Evolutionary conservation across 2,797 vertebrate species (phyloP), one percentile per base, ranked within the genome.

Genomic region (Rhinichthys osculus): DNA sequence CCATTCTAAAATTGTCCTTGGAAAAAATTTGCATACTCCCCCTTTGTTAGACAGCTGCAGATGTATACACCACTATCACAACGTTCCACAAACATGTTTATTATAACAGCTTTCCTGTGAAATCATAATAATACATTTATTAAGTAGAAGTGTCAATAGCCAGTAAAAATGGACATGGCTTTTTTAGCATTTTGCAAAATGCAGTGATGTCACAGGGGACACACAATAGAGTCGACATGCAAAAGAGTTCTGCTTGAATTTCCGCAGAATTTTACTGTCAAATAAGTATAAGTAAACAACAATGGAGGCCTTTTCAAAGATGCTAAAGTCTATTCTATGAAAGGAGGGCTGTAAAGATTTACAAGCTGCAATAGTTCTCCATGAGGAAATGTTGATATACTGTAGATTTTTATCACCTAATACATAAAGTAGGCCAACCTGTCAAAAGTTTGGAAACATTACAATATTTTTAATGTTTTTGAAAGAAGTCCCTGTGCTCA

Each of bases 211-310:
- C 42, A 38, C 2, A 27, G 6, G 47, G 9, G 35, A 30, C 35
- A 71, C 44, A 70, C 27, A 19, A n/a, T 10, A 27, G 33, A 69
- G 17, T 21, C 27, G 2, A 57, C 17, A 85, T 73, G 57, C 84
- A 85, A 85, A 85, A 50, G 0, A 30, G 13, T 47, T 70, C 21
- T 40, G 66, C 38, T n/a, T 40, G 9, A 38, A 73, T 57, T 62
- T 73, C 40, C 40, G 7, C 57, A 21, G 3, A 5, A 78, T 85
- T 81, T 85, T 30, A 85, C 84, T 81, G 23, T 8, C 78, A 85
- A 85, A 81, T 81, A 10, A 40, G 47, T 44, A 4, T 8, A 16
- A 21, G 73, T 54, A 78, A 67, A 78, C 30, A 38, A 67, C 59
- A 77, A 52, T 42, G 62, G 9, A 59, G 17, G 50, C 44, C 14